Conservation (phyloP, 2,888 invertebrate species). For the Ichneumoninae sp. region DNA sequence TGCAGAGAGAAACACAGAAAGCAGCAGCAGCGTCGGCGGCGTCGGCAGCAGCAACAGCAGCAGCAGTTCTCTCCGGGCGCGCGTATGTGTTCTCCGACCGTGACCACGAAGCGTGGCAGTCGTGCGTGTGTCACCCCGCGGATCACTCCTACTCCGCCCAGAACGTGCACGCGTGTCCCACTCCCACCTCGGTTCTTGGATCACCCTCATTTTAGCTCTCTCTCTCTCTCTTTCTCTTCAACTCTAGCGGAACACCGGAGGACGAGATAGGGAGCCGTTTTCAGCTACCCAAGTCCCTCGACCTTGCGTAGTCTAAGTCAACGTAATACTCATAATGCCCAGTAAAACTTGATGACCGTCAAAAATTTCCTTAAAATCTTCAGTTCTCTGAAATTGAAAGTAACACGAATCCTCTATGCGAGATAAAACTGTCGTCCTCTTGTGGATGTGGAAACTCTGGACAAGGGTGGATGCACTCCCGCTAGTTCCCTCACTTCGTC, state of each 20-base stretch:
- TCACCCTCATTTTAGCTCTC: constrained; percentile 60
- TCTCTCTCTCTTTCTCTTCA: constrained; percentile 25
- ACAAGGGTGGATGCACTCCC: constrained; percentile 75
- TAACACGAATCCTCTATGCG: neutral
- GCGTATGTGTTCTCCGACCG: constrained; percentile 79
- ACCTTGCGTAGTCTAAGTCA: constrained; percentile 24
- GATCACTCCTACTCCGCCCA: constrained; percentile 81
- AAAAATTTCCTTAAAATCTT: neutral
- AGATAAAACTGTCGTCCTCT: neutral
- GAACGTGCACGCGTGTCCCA: constrained; percentile 80
- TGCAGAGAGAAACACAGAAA: constrained; percentile 2
- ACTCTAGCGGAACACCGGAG: constrained; percentile 43
- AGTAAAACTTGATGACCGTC: neutral
- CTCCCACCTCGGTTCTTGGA: constrained; percentile 35
- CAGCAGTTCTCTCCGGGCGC: constrained; percentile 52
- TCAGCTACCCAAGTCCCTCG: constrained; percentile 8
- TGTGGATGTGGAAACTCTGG: constrained; percentile 31
- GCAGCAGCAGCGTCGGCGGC: constrained; percentile 19
- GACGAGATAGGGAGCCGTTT: constrained; percentile 23
- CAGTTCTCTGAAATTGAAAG: neutral
- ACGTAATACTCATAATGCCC: neutral
- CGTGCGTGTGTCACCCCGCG: constrained; percentile 83
- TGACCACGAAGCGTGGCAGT: constrained; percentile 83
- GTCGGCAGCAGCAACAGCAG: constrained; percentile 42
- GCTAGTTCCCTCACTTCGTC: constrained; percentile 53